Evolutionary conservation across 1,140 invertebrate genomes (phyloP).

Genomic region (Fragariocoptes setiger): DNA sequence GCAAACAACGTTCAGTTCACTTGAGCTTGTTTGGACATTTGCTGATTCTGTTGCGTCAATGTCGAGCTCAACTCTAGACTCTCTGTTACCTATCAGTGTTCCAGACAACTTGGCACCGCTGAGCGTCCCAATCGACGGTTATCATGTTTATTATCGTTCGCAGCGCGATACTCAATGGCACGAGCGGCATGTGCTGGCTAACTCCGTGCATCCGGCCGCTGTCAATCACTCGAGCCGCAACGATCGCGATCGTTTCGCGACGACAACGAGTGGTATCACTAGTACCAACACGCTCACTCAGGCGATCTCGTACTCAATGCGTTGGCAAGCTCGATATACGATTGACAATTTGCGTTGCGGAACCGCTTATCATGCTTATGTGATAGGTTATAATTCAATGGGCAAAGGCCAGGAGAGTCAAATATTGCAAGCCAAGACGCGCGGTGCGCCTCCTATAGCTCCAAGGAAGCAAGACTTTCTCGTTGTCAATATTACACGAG

Average conservation of each 20-base stretch:
- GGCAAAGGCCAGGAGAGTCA: constrained; percentile 47
- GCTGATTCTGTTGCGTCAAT: no score
- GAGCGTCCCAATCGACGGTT: neutral
- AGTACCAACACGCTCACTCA: no score
- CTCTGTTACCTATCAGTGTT: no score
- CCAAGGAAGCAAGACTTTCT: constrained; percentile 27
- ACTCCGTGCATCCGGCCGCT: no score
- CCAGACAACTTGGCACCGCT: no score
- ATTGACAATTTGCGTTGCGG: constrained; percentile 40
- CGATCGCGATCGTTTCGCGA: no score
- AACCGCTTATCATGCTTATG: constrained; percentile 49
- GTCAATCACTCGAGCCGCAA: no score
- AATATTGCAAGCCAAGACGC: constrained; percentile 22
- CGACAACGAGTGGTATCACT: no score
- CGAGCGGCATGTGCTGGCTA: no score
- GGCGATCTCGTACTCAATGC: no score
- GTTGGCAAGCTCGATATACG: constrained; percentile 7
- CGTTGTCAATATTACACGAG: constrained; percentile 29
- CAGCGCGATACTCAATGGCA: no score
- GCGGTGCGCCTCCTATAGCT: constrained; percentile 29
- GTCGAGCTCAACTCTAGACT: no score
- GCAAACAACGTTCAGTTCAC: constrained; percentile 1
- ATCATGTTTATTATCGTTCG: neutral
- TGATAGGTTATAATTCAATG: constrained; percentile 56
- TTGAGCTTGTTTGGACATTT: constrained; percentile 8